These are phyloP conservation scores for Telmatochromis sp. DNA, from an alignment of 2,113 vertebrate genomes.

Conservation along the genomic window DNA sequence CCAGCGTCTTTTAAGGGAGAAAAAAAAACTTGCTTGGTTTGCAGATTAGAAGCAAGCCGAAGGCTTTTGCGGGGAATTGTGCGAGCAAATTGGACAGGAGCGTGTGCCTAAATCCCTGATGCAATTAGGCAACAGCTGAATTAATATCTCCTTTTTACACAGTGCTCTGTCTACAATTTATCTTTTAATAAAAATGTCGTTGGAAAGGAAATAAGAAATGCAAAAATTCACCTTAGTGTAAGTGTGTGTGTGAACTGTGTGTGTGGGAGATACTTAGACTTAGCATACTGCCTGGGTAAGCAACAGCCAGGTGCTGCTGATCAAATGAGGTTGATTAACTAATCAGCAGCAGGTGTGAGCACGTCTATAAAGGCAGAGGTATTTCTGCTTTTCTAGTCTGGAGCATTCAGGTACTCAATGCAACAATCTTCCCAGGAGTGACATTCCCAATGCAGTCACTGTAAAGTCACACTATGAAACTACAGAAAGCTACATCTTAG, in stretches of 20 bases:
- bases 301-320: neutral
- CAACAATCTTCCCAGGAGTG: neutral
- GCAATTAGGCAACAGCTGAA: conserved; percentile 59
- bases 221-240: conserved; percentile 7
- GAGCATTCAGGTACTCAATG: neutral
- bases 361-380: neutral
- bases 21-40: conserved; percentile 17
- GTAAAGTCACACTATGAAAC: neutral
- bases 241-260: neutral
- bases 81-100: conserved; percentile 49
- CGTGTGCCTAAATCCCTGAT: conserved; percentile 41
- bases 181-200: conserved; percentile 47
- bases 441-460: neutral
- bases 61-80: conserved; percentile 14
- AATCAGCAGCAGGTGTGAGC: neutral
- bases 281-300: neutral
- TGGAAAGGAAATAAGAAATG: conserved; percentile 38
- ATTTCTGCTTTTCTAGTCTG: neutral
- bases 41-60: conserved; percentile 35
- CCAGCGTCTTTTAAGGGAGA: conserved; percentile 2
- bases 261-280: neutral
- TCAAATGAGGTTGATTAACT: neutral
- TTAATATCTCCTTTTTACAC: conserved; percentile 35
- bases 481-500: neutral
- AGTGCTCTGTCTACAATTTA: conserved; percentile 30